Evolutionary conservation across 2,888 invertebrate genomes (phyloP), one percentile per base, ranked within the genome.

Genomic region (Acholoe squamosa): DNA sequence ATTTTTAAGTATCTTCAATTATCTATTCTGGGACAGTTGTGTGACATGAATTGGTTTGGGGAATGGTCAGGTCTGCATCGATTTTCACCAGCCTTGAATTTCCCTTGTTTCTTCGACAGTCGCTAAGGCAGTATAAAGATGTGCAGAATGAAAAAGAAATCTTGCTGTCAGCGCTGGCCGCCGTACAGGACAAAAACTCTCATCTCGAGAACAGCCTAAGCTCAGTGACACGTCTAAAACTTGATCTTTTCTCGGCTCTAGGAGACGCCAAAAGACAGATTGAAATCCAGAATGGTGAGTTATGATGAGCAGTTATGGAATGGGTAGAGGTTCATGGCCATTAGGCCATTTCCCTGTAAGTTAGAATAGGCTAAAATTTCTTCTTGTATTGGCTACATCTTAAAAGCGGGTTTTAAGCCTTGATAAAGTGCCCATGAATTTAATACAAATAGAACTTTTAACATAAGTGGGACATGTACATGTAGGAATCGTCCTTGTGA

Each of bases 201-300:
- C 98, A 98, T 95, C 97, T 99, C 94, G 99, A 99, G 96, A 98
- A 98, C 95, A 98, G 98, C 95, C 97, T 99, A 93, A 98, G 98
- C 92, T 98, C 99, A 86, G 99, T 99, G 97, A 99, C 99, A 93
- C 97, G 99, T 94, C 98, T 99, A 96, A 99, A 99, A 96, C 97
- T 99, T 94, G 99, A 99, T 96, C 97, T 99, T 95, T 99, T 99
- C 96, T 98, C 98, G 93, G 99, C 99, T 93, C 97, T 99, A 89
- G 99, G 99, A 61, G 99, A 98, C 96, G 98, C 98, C 93, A 98
- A 98, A 92, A 92, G 95, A 91, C 94, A 95, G 93, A 94, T 95
- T 89, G 95, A 95, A 93, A 94, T 95, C 91, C 94, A 95, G 92
- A 93, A 94, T 93, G 94, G 95, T 95, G 92, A 51, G 86, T 52